Evolutionary conservation across 2,113 vertebrate species (phyloP).

Genomic region (Burhinus oedicnemus): DNA sequence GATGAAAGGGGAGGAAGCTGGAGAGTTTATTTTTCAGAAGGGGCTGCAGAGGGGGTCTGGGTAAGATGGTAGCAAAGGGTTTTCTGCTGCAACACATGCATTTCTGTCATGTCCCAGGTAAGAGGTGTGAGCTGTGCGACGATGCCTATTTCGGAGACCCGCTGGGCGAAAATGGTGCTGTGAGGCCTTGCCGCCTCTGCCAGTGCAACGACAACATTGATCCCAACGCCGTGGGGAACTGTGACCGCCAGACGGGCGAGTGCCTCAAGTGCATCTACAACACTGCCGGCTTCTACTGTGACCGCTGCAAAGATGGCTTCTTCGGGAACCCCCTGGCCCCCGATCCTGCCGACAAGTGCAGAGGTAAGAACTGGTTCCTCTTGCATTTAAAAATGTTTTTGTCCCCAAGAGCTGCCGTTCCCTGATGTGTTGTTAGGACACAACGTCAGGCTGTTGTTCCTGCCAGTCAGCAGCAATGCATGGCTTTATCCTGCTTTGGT

Average conservation of each 20-base stretch:
- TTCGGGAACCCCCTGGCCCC: constrained; percentile 85
- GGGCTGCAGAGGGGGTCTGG: background rate
- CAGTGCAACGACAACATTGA: constrained; percentile 95
- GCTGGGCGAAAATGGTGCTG: constrained; percentile 75
- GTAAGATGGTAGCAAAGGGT: background rate
- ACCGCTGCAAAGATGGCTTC: constrained; percentile 89
- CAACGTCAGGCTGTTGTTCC: background rate
- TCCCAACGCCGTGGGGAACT: constrained; percentile 86
- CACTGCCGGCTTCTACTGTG: constrained; percentile 86
- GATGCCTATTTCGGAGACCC: constrained; percentile 96
- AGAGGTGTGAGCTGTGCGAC: constrained; percentile 94
- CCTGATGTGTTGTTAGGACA: background rate
- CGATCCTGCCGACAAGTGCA: constrained; percentile 86
- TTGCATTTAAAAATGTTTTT: background rate
- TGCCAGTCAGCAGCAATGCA: accelerated
- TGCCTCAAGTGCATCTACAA: constrained; percentile 93
- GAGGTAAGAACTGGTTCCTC: constrained; percentile 66
- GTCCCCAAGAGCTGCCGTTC: background rate
- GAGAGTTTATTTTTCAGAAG: background rate
- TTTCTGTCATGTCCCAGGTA: constrained; percentile 75
- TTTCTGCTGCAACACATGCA: accelerated
- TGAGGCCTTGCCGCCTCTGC: constrained; percentile 84
- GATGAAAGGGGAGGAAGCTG: background rate
- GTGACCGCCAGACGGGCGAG: constrained; percentile 83
- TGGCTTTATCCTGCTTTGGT: background rate